Base-by-base conservation (phyloP, 2,888 invertebrate genomes). In the Carterocephalus palaemon region DNA sequence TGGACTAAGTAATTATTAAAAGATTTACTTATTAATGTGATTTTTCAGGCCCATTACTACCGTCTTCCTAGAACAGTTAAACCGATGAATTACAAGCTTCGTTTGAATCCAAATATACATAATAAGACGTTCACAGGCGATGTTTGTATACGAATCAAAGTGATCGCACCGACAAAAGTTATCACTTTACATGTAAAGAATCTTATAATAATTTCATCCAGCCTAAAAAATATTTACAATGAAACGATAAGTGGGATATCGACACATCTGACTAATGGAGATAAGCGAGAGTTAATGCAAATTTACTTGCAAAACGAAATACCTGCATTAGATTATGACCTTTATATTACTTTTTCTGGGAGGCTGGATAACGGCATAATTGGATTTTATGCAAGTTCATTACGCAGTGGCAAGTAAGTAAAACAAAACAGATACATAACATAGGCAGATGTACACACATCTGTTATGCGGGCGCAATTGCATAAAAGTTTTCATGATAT, bases 31-130 rank as follows among this genome's bases (percentile, higher is more conserved):
- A 10, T 0, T 38, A n/a, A n/a, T n/a, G n/a, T 36, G 26, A 37
- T 43, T 49, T 75, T 71, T 42, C 64, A 81, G 79, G 39, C 55
- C 13, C 43, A 50, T 7, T 57, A 60, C 42, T 75, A 75, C 49
- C 66, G 79, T 41, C 69, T 95, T 6, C 91, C 93, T 1, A 74
- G 70, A 20, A 66, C 87, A 24, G 74, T 92, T 0, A 64, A 77
- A 17, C 95, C 95, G 0, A 60, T 70, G 9, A 87, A 90, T 49
- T 95, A 95, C 66, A 90, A 92, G 56, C 75, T 95, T 2, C 83
- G 79, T 36, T 72, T 95, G 19, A 78, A 89, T 62, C 95, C 95
- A 0, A 76, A 93, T 58, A 76, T 93, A 49, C 72, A 69, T 3
- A 75, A 67, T 22, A 89, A 89, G 70, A 87, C 51, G 65, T 87